These are phyloP conservation scores for Heliconius hortense DNA, from an alignment of 2,888 invertebrate species.

Conservation along the genomic window DNA sequence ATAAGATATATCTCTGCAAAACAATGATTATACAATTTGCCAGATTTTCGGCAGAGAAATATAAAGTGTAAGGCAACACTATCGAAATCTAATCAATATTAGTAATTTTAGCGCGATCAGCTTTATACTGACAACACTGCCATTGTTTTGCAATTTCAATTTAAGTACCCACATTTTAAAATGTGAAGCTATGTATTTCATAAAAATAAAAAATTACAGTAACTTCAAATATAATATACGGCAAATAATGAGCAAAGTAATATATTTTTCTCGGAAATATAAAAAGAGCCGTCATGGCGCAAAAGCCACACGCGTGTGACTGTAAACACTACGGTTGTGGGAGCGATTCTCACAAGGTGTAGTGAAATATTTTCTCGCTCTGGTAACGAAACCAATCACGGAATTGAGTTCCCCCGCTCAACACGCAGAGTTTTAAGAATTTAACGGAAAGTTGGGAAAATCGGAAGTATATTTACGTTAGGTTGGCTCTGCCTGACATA, in stretches of 20 bases:
- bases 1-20: background rate
- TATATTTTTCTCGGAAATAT: too few relatives aligned
- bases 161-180: background rate
- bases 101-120: background rate
- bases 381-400: too few relatives aligned
- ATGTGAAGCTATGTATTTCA: background rate
- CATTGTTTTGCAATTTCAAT: background rate
- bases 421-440: too few relatives aligned
- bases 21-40: background rate
- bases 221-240: background rate
- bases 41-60: background rate
- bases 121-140: constrained; percentile 10
- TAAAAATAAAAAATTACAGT: background rate
- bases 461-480: too few relatives aligned
- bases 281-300: too few relatives aligned
- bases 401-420: too few relatives aligned
- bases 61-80: constrained; percentile 5
- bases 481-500: too few relatives aligned
- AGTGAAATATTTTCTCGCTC: too few relatives aligned
- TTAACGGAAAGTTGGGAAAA: too few relatives aligned
- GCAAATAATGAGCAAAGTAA: background rate
- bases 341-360: too few relatives aligned
- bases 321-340: too few relatives aligned
- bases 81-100: background rate
- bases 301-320: too few relatives aligned